Evolutionary conservation across 2,797 vertebrate genomes (phyloP), one percentile per base, ranked within the genome.

Genomic region (Clarias fuscus): DNA sequence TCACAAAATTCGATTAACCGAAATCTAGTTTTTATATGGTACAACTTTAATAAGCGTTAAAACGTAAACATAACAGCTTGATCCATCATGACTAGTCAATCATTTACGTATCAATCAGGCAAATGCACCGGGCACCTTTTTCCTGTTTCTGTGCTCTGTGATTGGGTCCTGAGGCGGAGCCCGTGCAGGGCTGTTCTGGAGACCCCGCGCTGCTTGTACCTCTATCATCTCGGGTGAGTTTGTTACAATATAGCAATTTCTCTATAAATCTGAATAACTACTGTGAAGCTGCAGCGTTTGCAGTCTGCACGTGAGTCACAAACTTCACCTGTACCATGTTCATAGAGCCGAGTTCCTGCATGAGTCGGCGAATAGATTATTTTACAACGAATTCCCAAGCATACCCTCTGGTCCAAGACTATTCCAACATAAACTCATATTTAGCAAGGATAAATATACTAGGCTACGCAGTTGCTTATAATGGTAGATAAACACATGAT

Each of bases 181-280:
- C 97, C 97, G 97, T 98, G 97, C 97, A 96, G 97, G 97, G 97
- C 96, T 96, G 97, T 97, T 95, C 95, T 94, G 97, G 97, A 98
- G 97, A 98, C 97, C 97, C 97, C 97, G 97, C 97, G 97, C 97
- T 94, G 97, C 96, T 96, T 96, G 97, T 97, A 96, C 97, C 97
- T 97, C 97, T 96, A 96, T 97, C 97, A 96, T 98, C 96, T 97
- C 97, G 97, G 97, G 97, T 98, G 97, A 98, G 97, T 98, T 97
- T 97, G 96, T 97, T 96, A 98, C 96, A 97, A 97, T 97, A 96
- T 97, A 96, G 95, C 95, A 90, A 96, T 97, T 98, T 97, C 94
- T 96, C 94, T 95, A 95, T 97, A 97, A 96, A 97, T 97, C 94
- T 95, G 90, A 94, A 94, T 94, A 97, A 97, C 94, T 94, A 89